phyloP scores from a whole-genome alignment of 1,140 invertebrate species.

The Sweltsa coloradensis region DNA sequence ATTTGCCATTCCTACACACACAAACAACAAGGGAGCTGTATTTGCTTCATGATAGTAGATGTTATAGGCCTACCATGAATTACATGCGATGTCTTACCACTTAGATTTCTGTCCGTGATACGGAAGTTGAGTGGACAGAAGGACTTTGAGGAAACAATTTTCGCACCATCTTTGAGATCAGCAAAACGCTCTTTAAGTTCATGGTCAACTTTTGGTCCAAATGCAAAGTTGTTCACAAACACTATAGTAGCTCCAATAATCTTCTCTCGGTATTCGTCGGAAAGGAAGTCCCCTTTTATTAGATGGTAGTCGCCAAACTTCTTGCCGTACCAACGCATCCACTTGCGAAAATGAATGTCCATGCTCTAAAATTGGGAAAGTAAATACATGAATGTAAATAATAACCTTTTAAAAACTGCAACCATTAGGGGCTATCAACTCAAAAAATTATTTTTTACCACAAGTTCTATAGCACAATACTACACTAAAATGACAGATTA shows the following conservation, averaged over 20 bases:
- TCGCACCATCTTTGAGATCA: conserved; percentile 87
- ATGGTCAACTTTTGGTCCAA: conserved; percentile 93
- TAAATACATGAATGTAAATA: conserved; percentile 19
- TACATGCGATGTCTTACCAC: conserved; percentile 43
- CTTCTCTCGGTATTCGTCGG: conserved; percentile 80
- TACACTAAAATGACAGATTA: too few species aligned
- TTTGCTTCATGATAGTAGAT: neutral
- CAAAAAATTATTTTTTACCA: too few species aligned
- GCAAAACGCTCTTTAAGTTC: conserved; percentile 91
- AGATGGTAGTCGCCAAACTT: conserved; percentile 81
- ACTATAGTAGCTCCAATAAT: conserved; percentile 87
- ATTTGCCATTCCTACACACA: too few species aligned
- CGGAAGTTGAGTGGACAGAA: conserved; percentile 97
- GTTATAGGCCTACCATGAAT: too few species aligned
- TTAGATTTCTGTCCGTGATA: conserved; percentile 82
- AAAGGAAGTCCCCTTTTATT: conserved; percentile 88
- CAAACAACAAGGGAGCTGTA: too few species aligned
- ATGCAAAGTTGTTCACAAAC: conserved; percentile 98
- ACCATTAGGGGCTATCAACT: too few species aligned
- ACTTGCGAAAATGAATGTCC: conserved; percentile 79
- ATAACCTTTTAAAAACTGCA: neutral
- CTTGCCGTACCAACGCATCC: conserved; percentile 97
- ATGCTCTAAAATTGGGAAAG: conserved; percentile 49
- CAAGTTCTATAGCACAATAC: too few species aligned
- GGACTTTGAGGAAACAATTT: conserved; percentile 96